A percentile compares a stretch with the other conserved stretches of the same genome.
These are phyloP conservation scores for Steatocranus sp. DNA, from an alignment of 2,797 vertebrate genomes.

Conservation along the genomic window DNA sequence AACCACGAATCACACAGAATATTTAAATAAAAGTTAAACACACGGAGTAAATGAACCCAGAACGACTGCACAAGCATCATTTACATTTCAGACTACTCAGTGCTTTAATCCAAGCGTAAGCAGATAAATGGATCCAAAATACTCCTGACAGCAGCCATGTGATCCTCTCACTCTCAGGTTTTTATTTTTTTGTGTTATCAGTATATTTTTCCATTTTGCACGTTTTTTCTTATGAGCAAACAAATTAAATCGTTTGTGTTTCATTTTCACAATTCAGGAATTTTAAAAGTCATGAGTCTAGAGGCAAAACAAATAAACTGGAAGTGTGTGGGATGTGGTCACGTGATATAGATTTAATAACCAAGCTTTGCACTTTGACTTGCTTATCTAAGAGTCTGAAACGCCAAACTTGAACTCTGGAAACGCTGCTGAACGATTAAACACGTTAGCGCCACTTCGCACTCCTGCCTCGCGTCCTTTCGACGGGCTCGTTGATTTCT, in stretches of 20 bases:
- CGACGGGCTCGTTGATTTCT: not conserved
- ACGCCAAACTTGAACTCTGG: not conserved
- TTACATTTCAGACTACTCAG: not conserved
- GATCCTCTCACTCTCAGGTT: not conserved
- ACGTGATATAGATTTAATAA: not conserved
- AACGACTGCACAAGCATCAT: accelerated
- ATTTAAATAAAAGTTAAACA: not conserved
- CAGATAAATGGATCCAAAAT: not conserved
- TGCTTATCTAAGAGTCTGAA: not conserved
- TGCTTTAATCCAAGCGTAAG: not conserved
- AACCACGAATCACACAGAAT: not conserved
- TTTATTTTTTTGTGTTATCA: not conserved
- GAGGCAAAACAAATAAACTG: not conserved
- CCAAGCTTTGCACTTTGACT: not conserved
- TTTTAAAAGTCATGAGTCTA: not conserved
- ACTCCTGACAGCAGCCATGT: not conserved
- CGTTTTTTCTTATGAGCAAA: not conserved
- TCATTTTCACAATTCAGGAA: not conserved
- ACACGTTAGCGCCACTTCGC: not conserved
- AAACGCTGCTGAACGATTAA: not conserved
- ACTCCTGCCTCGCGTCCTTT: accelerated
- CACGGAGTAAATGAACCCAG: not conserved
- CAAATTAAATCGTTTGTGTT: not conserved
- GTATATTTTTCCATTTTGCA: not conserved
- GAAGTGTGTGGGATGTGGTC: not conserved